phyloP scores from a whole-genome alignment of 2,113 vertebrate genomes.

The Diphyllodes magnificus region DNA sequence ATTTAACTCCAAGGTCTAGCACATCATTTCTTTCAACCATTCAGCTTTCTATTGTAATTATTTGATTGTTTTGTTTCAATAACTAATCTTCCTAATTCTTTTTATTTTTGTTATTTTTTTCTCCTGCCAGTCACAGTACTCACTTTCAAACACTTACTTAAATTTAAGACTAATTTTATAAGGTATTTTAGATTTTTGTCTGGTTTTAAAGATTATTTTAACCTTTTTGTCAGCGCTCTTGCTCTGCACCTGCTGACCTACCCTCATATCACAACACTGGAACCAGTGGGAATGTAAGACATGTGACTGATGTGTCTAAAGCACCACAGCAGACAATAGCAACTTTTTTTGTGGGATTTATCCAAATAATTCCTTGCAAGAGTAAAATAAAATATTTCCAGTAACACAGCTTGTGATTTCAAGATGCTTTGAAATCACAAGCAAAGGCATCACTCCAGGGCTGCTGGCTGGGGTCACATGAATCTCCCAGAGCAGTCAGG shows the following conservation, averaged over 20 bases:
- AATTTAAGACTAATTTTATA: neutral
- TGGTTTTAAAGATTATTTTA: neutral
- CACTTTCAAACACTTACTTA: neutral
- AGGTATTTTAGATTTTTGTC: neutral
- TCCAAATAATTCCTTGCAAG: neutral
- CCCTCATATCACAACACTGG: neutral
- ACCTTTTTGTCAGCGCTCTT: neutral
- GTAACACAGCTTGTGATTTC: neutral
- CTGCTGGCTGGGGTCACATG: neutral
- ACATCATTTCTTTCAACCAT: neutral
- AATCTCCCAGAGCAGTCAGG: neutral
- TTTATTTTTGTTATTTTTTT: neutral
- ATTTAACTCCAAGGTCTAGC: constrained; percentile 33
- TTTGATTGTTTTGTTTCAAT: neutral
- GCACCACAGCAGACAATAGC: neutral
- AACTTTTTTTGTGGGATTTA: neutral
- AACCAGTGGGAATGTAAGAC: neutral
- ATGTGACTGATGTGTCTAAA: neutral
- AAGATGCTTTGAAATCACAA: neutral
- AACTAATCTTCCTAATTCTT: neutral
- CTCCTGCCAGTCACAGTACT: neutral
- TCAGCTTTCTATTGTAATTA: neutral
- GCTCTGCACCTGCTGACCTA: neutral
- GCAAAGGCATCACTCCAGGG: neutral
- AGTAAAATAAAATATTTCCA: neutral